These are phyloP conservation scores for Copsychus sechellarum DNA, from an alignment of 2,113 vertebrate species.

Conservation along the genomic window DNA sequence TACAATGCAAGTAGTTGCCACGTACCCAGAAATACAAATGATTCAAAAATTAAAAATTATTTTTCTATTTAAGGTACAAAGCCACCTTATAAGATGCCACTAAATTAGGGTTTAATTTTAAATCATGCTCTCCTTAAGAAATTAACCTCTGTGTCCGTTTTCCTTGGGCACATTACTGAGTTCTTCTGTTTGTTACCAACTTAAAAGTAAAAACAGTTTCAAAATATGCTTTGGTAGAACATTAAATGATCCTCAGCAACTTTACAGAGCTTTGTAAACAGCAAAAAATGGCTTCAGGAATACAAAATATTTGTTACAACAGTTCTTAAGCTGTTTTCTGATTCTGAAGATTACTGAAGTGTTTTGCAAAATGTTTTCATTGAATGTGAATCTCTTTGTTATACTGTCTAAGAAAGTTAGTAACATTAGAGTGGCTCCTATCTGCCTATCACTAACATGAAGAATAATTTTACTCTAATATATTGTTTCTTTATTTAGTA, in stretches of 20 bases:
- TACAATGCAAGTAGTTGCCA: neutral
- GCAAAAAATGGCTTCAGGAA: neutral
- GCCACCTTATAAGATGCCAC: neutral
- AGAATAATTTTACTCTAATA: neutral
- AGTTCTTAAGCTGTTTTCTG: neutral
- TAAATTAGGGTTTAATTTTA: neutral
- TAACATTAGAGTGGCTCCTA: neutral
- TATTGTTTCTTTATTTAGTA: neutral
- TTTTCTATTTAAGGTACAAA: neutral
- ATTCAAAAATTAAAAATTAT: neutral
- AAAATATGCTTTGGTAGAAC: neutral
- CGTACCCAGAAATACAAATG: neutral
- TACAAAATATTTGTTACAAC: neutral
- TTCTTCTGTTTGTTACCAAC: neutral
- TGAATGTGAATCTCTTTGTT: neutral
- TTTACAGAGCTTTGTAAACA: neutral
- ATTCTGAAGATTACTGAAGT: neutral
- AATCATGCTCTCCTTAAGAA: neutral
- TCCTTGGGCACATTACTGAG: neutral
- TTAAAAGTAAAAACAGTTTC: neutral
- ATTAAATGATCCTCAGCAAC: neutral
- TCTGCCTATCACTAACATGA: neutral
- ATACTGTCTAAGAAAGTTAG: neutral
- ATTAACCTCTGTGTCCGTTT: neutral
- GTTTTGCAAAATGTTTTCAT: neutral